Conservation (phyloP, 1,140 invertebrate species). For the Anastatus disparis region DNA sequence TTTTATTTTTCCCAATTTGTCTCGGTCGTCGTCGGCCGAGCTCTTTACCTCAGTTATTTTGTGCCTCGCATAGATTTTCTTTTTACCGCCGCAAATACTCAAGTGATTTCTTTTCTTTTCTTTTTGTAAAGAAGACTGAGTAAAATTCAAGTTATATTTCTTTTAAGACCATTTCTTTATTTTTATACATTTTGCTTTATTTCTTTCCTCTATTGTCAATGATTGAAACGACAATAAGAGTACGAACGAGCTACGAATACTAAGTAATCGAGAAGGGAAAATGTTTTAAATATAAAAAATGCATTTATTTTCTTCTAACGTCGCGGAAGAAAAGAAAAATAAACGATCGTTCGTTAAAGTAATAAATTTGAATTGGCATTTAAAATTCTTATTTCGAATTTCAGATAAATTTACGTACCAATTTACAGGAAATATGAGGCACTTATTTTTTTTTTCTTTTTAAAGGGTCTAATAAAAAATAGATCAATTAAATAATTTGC, state of each 20-base stretch:
- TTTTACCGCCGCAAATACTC: too few species aligned
- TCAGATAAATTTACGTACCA: too few species aligned
- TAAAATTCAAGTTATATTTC: not conserved
- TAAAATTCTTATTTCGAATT: not conserved
- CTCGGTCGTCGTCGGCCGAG: not conserved
- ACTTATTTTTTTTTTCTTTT: too few species aligned
- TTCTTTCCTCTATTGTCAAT: not conserved
- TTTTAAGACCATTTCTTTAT: too few species aligned
- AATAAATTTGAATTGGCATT: not conserved
- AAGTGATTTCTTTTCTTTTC: not conserved
- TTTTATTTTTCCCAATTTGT: slow-evolving; percentile 19
- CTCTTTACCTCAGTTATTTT: slow-evolving; percentile 10
- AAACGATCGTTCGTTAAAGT: not conserved
- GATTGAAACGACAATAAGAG: not conserved
- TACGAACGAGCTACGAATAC: not conserved
- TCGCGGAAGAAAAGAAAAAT: not conserved
- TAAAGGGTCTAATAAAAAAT: too few species aligned
- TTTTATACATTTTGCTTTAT: not conserved
- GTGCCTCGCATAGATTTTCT: not conserved
- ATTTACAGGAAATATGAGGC: too few species aligned
- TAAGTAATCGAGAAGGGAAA: not conserved
- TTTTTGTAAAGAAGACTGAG: not conserved
- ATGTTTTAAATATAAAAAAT: not conserved
- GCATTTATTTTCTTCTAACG: not conserved
- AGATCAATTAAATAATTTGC: too few species aligned